phyloP scores from a whole-genome alignment of 2,797 vertebrate genomes.

The Picus viridis region DNA sequence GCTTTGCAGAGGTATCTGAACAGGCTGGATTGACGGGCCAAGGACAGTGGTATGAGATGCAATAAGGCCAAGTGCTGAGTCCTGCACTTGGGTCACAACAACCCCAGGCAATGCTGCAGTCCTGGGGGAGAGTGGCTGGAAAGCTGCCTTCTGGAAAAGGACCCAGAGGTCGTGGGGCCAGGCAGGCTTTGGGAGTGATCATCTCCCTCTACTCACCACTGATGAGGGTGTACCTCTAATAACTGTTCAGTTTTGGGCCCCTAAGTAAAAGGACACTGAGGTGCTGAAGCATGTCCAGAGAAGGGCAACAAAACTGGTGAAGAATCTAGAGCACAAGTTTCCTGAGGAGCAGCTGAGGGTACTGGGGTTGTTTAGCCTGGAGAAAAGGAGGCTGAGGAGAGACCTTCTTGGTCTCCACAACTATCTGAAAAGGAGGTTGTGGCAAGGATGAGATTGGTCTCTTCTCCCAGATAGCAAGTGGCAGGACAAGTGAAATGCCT shows the following conservation, averaged over 20 bases:
- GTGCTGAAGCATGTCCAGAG: too few species aligned
- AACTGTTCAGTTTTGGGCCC: neutral
- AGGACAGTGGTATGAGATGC: fast-evolving
- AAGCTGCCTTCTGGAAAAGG: fast-evolving
- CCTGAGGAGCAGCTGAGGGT: too few species aligned
- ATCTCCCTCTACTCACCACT: fast-evolving
- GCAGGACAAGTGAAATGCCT: neutral
- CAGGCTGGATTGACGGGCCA: fast-evolving
- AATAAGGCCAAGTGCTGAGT: neutral
- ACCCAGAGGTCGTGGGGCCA: neutral
- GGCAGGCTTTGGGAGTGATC: fast-evolving
- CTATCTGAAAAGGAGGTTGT: too few species aligned
- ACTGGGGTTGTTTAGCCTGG: too few species aligned
- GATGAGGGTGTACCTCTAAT: fast-evolving
- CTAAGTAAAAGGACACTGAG: too few species aligned
- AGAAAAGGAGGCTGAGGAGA: too few species aligned
- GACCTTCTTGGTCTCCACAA: too few species aligned
- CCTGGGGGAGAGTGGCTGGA: neutral
- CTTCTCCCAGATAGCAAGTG: too few species aligned
- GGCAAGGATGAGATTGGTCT: too few species aligned
- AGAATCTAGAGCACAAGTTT: too few species aligned
- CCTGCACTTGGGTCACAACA: neutral
- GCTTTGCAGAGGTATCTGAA: neutral
- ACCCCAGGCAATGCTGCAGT: fast-evolving
- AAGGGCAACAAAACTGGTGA: too few species aligned